phyloP scores from a whole-genome alignment of 2,113 vertebrate genomes.

The Gavialis gangeticus region DNA sequence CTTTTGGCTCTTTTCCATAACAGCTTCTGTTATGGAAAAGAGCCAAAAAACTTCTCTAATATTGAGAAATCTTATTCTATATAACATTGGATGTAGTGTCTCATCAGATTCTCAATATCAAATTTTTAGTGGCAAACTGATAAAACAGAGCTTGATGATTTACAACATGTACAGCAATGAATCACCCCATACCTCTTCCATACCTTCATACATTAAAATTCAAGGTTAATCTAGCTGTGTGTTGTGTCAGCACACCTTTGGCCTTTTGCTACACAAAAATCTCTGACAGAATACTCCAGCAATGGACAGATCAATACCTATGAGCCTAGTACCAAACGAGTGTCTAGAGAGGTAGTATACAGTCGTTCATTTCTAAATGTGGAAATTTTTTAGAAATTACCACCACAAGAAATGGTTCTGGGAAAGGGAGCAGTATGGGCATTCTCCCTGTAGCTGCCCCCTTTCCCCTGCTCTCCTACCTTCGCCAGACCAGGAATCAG shows the following conservation, averaged over 20 bases:
- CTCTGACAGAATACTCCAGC: neutral
- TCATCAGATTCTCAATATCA: neutral
- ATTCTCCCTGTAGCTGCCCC: no score
- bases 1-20: neutral
- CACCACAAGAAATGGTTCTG: neutral
- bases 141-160: rapidly evolving
- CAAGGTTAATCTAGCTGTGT: neutral
- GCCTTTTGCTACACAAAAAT: neutral
- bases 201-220: neutral
- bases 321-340: neutral
- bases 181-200: rapidly evolving
- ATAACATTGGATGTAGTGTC: neutral
- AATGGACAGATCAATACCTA: neutral
- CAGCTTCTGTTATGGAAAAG: no score
- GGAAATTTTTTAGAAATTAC: neutral
- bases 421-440: neutral
- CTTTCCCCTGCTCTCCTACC: no score
- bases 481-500: no score
- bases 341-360: neutral
- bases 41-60: neutral
- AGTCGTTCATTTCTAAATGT: neutral
- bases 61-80: neutral
- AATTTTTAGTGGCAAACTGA: neutral
- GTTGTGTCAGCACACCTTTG: neutral
- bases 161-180: neutral